Evolutionary conservation across 1,140 invertebrate species (phyloP), one percentile per base, ranked within the genome.

Genomic region (Nebria ingens): DNA sequence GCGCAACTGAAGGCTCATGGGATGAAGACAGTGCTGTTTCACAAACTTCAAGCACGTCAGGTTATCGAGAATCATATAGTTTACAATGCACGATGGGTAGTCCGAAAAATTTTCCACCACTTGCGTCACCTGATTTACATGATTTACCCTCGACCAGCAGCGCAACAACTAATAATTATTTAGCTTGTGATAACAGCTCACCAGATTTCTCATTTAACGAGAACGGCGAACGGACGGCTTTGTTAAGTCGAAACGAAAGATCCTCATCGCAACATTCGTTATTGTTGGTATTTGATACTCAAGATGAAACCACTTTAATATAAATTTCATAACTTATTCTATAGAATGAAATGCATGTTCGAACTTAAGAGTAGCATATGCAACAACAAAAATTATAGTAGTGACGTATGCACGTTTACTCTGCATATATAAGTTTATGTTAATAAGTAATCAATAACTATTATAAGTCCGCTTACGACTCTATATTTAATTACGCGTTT

Each of bases 1-100:
- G 62, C 65, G 57, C 63, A 65, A 63, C 74, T 4, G 79, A 83
- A 67, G 79, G 79, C 6, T 87, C 85, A 0, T 89, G 84, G 79
- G 86, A 91, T 65, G 87, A 87, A 60, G 87, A 89, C 57, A 83
- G 77, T 52, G 76, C 77, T 22, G 68, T 81, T 40, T 82, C 80
- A 9, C 80, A 82, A 63, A 86, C 87, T 0, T 88, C 86, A 0
- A 89, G 86, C 52, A 90, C 86, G 1, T 90, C 87, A 0, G 87
- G 86, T 40, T 89, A 89, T 67, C 79, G 84, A 17, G 78, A 80
- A 60, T 78, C 76, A 19, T 80, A 76, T 70, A 79, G 77, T 58
- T 56, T 67, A 20, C 65, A 67, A 51, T 65, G 67, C 40, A 62
- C 62, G 2, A 56, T 69, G 51, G 65, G 66, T 1, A 67, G 64